Conservation (phyloP, 2,797 vertebrate genomes). For the Menidia menidia region DNA sequence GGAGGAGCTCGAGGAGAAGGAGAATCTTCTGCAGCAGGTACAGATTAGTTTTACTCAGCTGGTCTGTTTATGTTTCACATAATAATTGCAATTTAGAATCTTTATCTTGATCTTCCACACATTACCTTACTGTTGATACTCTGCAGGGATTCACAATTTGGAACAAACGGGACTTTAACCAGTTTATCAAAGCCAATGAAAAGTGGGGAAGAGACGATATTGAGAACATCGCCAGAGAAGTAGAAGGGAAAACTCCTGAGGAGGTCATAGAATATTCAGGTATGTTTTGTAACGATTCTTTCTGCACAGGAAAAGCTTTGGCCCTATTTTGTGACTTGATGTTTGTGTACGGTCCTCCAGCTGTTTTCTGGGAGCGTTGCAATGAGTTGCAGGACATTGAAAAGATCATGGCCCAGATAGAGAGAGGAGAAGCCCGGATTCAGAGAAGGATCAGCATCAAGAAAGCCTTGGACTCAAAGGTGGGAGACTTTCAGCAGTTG, state of each 20-base stretch:
- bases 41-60: not conserved
- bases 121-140: not conserved
- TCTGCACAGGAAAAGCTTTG: not conserved
- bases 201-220: constrained; percentile 99
- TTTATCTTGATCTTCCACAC: not conserved
- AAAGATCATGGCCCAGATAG: constrained; percentile 99
- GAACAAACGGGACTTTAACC: constrained; percentile 99
- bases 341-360: constrained; percentile 69
- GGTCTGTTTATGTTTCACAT: not conserved
- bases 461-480: constrained; percentile 98
- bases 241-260: constrained; percentile 98
- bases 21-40: constrained; percentile 96
- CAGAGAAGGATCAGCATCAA: constrained; percentile 98
- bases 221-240: constrained; percentile 98
- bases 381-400: constrained; percentile 99
- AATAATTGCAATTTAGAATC: not conserved
- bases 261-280: constrained; percentile 99
- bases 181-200: constrained; percentile 99
- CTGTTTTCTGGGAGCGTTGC: constrained; percentile 99
- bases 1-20: constrained; percentile 97
- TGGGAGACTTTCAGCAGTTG: constrained; percentile 53
- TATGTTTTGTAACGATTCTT: constrained; percentile 58
- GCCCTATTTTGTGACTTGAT: not conserved
- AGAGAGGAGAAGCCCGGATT: constrained; percentile 97
- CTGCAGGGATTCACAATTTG: constrained; percentile 97